Percentiles rank a stretch among this genome's conserved stretches.
These are phyloP conservation scores for Globodera ellingtonae DNA, from an alignment of 1,140 invertebrate species.

Conservation along the genomic window DNA sequence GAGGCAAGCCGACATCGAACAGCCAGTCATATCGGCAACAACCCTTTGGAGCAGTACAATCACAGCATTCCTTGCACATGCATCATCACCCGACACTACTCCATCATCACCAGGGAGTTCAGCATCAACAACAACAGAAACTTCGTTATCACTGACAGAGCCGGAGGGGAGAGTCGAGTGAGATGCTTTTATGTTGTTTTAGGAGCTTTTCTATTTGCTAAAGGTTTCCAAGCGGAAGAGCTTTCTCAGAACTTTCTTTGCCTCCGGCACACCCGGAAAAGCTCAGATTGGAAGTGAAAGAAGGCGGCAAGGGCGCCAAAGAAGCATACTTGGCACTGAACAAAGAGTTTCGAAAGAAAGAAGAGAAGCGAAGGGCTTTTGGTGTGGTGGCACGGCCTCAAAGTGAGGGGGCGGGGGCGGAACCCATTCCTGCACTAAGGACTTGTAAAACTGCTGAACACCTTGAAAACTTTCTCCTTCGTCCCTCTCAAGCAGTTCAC, in stretches of 20 bases:
- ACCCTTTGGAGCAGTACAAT: neutral
- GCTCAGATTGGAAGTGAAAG: neutral
- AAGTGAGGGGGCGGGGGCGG: neutral
- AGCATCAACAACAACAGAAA: neutral
- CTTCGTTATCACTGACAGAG: neutral
- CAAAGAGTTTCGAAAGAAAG: neutral
- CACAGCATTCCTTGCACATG: neutral
- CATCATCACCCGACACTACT: neutral
- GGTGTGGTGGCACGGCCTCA: neutral
- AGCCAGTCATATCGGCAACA: neutral
- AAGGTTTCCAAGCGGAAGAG: too few species aligned
- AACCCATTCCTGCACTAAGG: neutral
- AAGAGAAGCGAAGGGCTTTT: conserved; percentile 4
- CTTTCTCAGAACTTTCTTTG: too few species aligned
- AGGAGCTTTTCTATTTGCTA: neutral
- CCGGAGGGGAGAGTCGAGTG: neutral
- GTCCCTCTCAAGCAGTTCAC: neutral
- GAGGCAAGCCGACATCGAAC: neutral
- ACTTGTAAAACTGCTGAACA: too few species aligned
- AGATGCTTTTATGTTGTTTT: conserved; percentile 5
- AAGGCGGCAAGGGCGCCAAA: conserved; percentile 3
- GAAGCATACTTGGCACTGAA: neutral
- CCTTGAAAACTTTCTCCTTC: neutral
- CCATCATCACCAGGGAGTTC: neutral
- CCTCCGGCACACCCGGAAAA: neutral